phyloP scores from a whole-genome alignment of 2,113 vertebrate genomes.

The Cynoglossus semilaevis region DNA sequence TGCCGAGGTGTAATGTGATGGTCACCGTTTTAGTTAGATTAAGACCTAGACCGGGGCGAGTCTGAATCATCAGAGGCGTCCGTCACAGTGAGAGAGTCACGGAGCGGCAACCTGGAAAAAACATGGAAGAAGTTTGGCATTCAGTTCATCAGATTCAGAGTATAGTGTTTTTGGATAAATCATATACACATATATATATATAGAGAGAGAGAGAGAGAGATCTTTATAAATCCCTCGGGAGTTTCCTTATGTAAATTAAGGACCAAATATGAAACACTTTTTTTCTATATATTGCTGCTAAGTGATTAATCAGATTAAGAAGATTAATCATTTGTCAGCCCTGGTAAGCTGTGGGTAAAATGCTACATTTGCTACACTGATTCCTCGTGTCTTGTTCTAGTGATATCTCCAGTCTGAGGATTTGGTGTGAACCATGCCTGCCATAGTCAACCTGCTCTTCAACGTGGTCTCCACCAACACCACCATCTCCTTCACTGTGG shows the following conservation, averaged over 20 bases:
- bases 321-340: too few relatives aligned
- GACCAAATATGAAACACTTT: too few relatives aligned
- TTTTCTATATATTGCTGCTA: too few relatives aligned
- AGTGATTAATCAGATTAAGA: too few relatives aligned
- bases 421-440: conserved; percentile 53
- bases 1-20: conserved; percentile 36
- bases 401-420: neutral
- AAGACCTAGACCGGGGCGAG: neutral
- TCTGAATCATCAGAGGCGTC: conserved; percentile 53
- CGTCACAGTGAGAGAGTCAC: conserved; percentile 30
- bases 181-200: too few relatives aligned
- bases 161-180: too few relatives aligned
- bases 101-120: conserved; percentile 23
- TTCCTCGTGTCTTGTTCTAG: neutral
- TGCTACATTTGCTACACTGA: too few relatives aligned
- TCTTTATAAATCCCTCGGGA: too few relatives aligned
- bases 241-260: too few relatives aligned
- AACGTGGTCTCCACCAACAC: conserved; percentile 73
- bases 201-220: too few relatives aligned
- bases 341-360: too few relatives aligned
- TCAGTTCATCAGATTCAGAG: too few relatives aligned
- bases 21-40: conserved; percentile 24
- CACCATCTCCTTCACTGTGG: conserved; percentile 69
- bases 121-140: conserved; percentile 28
- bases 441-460: conserved; percentile 74